These are phyloP conservation scores for Lepus americanus DNA, from an alignment of 2,113 vertebrate genomes.

Conservation along the genomic window DNA sequence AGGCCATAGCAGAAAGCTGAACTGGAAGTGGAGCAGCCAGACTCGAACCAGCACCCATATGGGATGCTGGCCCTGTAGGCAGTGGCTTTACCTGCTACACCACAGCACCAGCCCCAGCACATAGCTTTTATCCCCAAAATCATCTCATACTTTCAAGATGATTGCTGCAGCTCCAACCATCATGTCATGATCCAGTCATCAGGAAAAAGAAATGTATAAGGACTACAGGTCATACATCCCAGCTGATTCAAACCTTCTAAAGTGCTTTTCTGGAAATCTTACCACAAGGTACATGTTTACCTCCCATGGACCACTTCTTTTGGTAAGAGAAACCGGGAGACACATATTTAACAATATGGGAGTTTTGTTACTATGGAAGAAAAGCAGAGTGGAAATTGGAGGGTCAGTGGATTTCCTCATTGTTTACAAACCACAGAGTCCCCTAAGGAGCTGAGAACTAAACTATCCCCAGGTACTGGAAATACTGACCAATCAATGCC, in stretches of 20 bases:
- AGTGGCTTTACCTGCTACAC: too few relatives aligned
- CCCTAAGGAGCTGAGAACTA: background rate
- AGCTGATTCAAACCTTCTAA: background rate
- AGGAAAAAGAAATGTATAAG: background rate
- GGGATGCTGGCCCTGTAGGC: too few relatives aligned
- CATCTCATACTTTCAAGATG: background rate
- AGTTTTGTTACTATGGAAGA: background rate
- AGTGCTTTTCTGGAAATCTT: conserved; percentile 14
- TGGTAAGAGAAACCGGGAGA: background rate
- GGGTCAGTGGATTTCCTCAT: background rate
- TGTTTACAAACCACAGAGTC: background rate
- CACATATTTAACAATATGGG: background rate
- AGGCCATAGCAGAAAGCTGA: too few relatives aligned
- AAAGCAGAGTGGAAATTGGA: background rate
- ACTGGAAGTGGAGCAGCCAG: too few relatives aligned
- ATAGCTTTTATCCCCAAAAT: conserved; percentile 37
- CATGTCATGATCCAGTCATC: background rate
- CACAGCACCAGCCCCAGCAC: background rate
- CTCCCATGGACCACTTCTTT: background rate
- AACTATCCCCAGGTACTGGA: background rate
- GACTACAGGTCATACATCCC: background rate
- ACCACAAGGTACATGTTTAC: background rate
- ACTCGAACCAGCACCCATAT: too few relatives aligned
- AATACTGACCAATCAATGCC: background rate
- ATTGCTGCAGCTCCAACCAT: background rate